Base-by-base conservation (phyloP, 2,113 vertebrate genomes). In the Gobius niger region DNA sequence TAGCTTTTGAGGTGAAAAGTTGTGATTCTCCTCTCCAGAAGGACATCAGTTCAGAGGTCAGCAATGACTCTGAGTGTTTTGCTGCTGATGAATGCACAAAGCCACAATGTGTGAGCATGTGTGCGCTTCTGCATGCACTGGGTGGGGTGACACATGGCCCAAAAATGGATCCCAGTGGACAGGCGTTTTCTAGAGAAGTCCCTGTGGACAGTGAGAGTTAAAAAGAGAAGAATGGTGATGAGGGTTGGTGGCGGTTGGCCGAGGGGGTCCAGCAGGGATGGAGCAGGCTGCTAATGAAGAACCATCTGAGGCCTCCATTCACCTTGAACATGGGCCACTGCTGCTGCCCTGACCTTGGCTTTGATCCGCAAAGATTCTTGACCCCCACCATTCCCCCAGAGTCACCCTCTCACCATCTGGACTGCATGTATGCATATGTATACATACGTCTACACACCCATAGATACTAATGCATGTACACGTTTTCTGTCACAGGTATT, bases 301-400 rank as follows among this genome's bases (percentile, higher is more conserved):
- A 88, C 91, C 92, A 93, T 92, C 90, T 93, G 91, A 92, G 91
- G 83, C 85, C 83, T 88, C 81, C 68, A 81, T 90, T 91, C 93
- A 92, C 91, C 92, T 93, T 93, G 92, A 94, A 91, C 91, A 84
- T 92, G 91, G 92, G 84, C 82, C 78, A 85, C 88, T 90, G 91
- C 87, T 78, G 86, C 87, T 89, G 89, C 86, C 89, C 92, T 92
- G 91, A 93, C 92, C 90, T 94, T 94, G 92, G 91, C 93, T 93
- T 93, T 93, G 91, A 92, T 93, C 91, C 87, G 84, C 83, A 85
- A 90, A 91, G 89, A 89, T 83, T 82, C 86, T 88, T 92, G 90
- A 92, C 91, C 89, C 90, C 79, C 86, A 82, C 82, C 77, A 85
- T 90, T 90, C 87, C 90, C 91, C 80, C 69, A 82, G 76, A 82